A percentile compares a stretch with the other conserved stretches of the same genome.
Conservation (phyloP, 2,888 invertebrate genomes). For the Lasiommata megera region DNA sequence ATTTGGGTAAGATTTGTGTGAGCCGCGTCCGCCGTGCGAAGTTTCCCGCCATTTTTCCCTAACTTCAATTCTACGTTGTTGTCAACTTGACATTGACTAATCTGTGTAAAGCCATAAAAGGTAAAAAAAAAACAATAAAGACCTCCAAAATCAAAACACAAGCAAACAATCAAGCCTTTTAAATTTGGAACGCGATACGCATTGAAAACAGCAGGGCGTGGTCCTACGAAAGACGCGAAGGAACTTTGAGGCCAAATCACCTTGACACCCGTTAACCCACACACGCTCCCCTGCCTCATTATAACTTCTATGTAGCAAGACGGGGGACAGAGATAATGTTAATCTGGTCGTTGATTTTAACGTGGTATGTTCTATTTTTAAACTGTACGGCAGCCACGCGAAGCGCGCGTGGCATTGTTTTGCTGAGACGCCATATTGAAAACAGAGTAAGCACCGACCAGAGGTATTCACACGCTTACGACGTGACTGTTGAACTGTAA, state of each 20-base stretch:
- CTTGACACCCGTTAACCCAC: conserved; percentile 39
- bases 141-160: conserved; percentile 32
- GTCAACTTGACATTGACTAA: too few species aligned
- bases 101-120: too few species aligned
- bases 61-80: too few species aligned
- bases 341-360: conserved; percentile 47
- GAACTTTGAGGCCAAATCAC: conserved; percentile 38
- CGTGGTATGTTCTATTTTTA: conserved; percentile 64
- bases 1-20: too few species aligned
- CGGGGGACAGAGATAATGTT: conserved; percentile 41
- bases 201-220: conserved; percentile 60
- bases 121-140: too few species aligned
- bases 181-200: conserved; percentile 47
- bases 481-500: conserved; percentile 44
- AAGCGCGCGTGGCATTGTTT: conserved; percentile 70
- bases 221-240: conserved; percentile 49
- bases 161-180: conserved; percentile 35
- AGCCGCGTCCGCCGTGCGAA: too few species aligned
- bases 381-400: conserved; percentile 64
- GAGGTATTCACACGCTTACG: conserved; percentile 55
- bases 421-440: conserved; percentile 56
- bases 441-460: conserved; percentile 28
- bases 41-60: too few species aligned
- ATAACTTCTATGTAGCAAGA: conserved; percentile 20
- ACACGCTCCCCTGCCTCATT: conserved; percentile 26